These are phyloP conservation scores for Blastomussa wellsi DNA, from an alignment of 92 coral and sea anemone species.

Conservation along the genomic window DNA sequence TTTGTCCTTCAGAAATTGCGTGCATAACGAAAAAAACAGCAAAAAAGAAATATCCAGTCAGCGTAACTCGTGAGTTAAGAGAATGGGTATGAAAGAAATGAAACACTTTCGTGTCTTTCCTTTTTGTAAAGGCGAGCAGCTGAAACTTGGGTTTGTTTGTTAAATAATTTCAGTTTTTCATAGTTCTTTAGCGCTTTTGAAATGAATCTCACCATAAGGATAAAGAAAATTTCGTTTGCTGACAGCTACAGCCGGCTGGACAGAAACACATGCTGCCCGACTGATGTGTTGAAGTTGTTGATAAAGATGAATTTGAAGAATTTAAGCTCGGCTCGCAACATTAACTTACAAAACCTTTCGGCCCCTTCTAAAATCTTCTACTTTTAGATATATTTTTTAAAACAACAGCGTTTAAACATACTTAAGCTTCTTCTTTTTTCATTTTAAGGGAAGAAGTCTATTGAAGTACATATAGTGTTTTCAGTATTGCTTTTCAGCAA, in stretches of 20 bases:
- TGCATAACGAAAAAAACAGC: neutral
- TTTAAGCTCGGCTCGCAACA: neutral
- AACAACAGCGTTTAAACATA: neutral
- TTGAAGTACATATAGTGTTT: neutral
- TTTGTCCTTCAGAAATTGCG: neutral
- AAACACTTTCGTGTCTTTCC: constrained; percentile 11
- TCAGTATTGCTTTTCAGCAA: neutral
- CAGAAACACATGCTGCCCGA: constrained; percentile 20
- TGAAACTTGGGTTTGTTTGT: constrained; percentile 39
- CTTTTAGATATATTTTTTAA: neutral
- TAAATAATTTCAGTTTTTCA: constrained; percentile 22
- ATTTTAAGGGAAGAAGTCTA: neutral
- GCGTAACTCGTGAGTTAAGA: neutral
- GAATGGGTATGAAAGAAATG: constrained; percentile 8
- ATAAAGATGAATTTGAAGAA: neutral
- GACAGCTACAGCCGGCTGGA: constrained; percentile 5
- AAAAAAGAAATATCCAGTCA: constrained; percentile 3
- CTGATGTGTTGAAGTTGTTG: neutral
- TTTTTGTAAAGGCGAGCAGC: constrained; percentile 34
- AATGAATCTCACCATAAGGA: constrained; percentile 23
- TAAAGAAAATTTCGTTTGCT: constrained; percentile 7
- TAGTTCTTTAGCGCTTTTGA: constrained; percentile 35
- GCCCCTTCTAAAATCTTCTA: neutral
- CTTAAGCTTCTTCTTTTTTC: neutral
- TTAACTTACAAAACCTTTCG: neutral